Conservation (phyloP, 2,888 invertebrate genomes). For the Diarsia mendica region DNA sequence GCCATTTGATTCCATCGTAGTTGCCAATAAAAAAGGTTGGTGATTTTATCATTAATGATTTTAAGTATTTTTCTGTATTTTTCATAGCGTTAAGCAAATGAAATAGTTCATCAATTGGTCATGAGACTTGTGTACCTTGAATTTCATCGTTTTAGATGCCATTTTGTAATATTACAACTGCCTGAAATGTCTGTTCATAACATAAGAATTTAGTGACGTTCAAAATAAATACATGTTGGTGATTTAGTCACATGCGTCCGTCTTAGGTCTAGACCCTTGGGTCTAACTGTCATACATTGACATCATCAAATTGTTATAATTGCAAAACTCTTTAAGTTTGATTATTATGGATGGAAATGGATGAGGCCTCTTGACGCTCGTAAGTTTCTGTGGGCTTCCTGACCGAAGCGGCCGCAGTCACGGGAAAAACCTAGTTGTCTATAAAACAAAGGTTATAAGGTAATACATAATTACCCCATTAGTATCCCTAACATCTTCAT, state of each 20-base stretch:
- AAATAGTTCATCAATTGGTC: neutral
- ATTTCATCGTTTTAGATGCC: neutral
- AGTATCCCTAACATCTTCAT: constrained; percentile 85
- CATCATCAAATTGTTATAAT: neutral
- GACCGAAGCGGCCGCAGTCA: neutral
- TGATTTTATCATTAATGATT: neutral
- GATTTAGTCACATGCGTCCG: neutral
- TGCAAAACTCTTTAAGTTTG: neutral
- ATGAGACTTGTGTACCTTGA: neutral
- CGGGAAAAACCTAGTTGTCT: neutral
- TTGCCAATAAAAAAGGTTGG: neutral
- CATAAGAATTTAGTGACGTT: neutral
- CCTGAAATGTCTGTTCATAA: neutral
- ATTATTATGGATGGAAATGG: neutral
- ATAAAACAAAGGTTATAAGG: neutral
- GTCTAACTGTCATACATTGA: neutral
- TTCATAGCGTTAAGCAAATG: neutral
- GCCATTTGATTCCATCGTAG: neutral
- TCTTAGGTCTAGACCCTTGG: neutral
- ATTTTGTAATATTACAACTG: neutral
- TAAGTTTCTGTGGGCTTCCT: neutral
- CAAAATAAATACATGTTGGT: neutral
- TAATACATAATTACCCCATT: constrained; percentile 74
- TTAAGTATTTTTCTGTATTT: neutral
- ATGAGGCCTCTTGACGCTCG: neutral